These are phyloP conservation scores for Mohoua ochrocephala DNA, from an alignment of 2,113 vertebrate genomes.

Conservation along the genomic window DNA sequence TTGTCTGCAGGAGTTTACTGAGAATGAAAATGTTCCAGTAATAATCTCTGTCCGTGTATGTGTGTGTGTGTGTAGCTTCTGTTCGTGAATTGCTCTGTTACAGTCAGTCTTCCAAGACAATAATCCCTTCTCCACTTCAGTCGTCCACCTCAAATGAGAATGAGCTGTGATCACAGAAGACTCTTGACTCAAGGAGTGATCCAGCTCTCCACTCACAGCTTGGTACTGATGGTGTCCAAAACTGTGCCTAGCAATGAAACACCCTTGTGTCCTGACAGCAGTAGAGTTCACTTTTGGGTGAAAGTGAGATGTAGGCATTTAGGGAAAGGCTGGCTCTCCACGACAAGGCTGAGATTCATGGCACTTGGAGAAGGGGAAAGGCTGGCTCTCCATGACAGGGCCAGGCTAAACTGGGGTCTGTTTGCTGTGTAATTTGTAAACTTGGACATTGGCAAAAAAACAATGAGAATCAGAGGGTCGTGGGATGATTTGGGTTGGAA, in stretches of 20 bases:
- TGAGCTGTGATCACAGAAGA: neutral
- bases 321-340: neutral
- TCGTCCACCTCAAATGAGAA: neutral
- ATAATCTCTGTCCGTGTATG: neutral
- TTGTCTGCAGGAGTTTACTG: neutral
- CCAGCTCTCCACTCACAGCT: neutral
- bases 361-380: neutral
- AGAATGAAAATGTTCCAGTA: neutral
- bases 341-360: neutral
- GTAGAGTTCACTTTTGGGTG: neutral
- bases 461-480: neutral
- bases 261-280: neutral
- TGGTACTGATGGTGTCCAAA: neutral
- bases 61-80: neutral
- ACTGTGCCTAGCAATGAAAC: neutral
- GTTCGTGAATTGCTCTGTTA: neutral
- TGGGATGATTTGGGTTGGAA: neutral
- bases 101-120: rapidly evolving
- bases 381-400: neutral
- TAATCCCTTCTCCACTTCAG: neutral
- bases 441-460: neutral
- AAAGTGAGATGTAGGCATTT: neutral
- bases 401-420: neutral
- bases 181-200: neutral
- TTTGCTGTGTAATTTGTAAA: neutral